Base-by-base conservation (phyloP, 1,140 invertebrate genomes). In the Zaprionus davidi region DNA sequence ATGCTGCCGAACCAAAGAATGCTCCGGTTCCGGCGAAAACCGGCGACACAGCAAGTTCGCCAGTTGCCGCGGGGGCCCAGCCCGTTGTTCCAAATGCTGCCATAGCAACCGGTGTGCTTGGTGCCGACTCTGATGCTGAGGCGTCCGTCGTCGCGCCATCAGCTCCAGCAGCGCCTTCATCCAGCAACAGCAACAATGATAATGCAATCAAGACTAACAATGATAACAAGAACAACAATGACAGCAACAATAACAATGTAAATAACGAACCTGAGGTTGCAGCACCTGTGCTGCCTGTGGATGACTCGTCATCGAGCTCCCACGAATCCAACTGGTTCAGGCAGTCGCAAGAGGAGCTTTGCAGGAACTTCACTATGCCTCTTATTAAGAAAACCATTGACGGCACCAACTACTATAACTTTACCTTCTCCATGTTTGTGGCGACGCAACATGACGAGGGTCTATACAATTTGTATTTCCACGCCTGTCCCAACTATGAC, bases 381-480 rank as follows among this genome's bases (percentile, higher is more conserved):
- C 56, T 92, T 6, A 60, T 73, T 3, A 84, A 64, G 22, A 58
- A 74, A 15, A 74, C 73, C 6, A 59, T 76, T 2, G 59, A 79
- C 2, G 78, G 79, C 5, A 63, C 73, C 5, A 82, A 79, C 41
- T 92, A 92, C 22, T 92, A 92, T 55, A 92, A 80, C 53, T 92
- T 92, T 17, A 92, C 79, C 11, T 99, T 99, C 93, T 94, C 95
- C 9, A 96, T 99, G 93, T 95, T 95, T 74, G 96, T 99, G 53
- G 94, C 95, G 1, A 95, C 94, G 5, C 93, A 95, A 46, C 94
- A 95, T 49, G 97, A 99, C 86, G 96, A 98, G 93, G 99, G 99
- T 3, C 94, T 99, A 1, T 99, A 99, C 93, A 98, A 97, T 93
- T 93, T 99, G 13, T 98, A 97, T 87, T 99, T 99, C 91, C 98